Evolutionary conservation across 2,797 vertebrate species (phyloP).

Genomic region (Pipistrellus nathusii): DNA sequence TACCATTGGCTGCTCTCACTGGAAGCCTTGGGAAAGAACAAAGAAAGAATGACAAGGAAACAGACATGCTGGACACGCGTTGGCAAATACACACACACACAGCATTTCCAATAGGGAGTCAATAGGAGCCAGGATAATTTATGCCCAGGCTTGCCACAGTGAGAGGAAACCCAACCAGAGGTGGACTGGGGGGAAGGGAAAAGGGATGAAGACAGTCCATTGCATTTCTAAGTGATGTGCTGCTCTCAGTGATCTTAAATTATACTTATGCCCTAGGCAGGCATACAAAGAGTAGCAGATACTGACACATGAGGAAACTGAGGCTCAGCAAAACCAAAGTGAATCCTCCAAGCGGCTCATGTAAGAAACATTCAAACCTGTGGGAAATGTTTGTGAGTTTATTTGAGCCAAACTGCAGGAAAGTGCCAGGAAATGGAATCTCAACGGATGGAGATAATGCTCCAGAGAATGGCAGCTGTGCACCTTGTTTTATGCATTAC

Average conservation of each 20-base stretch:
- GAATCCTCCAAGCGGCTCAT: neutral
- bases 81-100: neutral
- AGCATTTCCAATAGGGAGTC: conserved; percentile 1
- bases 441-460: no score
- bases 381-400: no score
- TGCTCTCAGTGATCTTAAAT: neutral
- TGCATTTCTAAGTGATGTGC: neutral
- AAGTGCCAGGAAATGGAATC: no score
- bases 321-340: neutral
- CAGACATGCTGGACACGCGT: neutral
- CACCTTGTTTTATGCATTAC: no score
- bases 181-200: neutral
- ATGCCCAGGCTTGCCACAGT: conserved; percentile 52
- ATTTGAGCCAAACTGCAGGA: no score
- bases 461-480: no score
- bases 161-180: conserved; percentile 44
- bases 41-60: conserved; percentile 59
- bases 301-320: neutral
- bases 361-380: no score
- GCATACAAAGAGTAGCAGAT: neutral
- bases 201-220: neutral
- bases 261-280: neutral
- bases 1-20: neutral
- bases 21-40: conserved; percentile 67
- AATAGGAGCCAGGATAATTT: conserved; percentile 30